Evolutionary conservation across 2,113 vertebrate genomes (phyloP).

Genomic region (Neotoma lepida): DNA sequence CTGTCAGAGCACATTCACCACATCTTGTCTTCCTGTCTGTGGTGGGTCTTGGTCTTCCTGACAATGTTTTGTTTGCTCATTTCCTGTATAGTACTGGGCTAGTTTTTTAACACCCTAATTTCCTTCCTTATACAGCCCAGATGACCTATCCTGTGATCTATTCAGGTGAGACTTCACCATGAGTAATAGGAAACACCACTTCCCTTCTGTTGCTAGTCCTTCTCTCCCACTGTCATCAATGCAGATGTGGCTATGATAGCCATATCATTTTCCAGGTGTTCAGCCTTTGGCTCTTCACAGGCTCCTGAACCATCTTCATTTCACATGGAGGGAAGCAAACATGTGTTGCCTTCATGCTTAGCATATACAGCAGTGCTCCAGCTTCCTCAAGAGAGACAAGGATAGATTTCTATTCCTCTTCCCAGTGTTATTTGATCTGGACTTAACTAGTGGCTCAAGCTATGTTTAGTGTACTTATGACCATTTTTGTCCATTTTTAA

Average conservation of each 20-base stretch:
- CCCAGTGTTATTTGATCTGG: background rate
- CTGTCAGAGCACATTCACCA: background rate
- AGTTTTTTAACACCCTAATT: background rate
- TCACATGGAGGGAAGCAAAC: background rate
- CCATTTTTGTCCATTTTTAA: background rate
- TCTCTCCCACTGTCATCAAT: too few relatives aligned
- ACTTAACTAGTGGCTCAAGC: background rate
- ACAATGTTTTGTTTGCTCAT: fast-evolving
- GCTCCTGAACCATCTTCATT: background rate
- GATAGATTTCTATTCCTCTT: background rate
- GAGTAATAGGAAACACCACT: background rate
- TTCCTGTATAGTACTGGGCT: background rate
- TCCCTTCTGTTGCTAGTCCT: background rate
- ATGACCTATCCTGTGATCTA: background rate
- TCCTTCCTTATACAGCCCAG: fast-evolving
- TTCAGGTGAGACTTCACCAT: background rate
- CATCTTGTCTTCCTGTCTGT: background rate
- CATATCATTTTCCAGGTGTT: fast-evolving
- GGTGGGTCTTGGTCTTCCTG: background rate
- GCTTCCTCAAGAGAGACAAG: background rate
- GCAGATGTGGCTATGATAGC: fast-evolving
- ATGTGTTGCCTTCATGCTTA: fast-evolving
- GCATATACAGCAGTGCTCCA: background rate
- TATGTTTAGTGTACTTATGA: fast-evolving
- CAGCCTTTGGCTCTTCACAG: background rate